These are phyloP conservation scores for Drosophila mayaguana DNA, from an alignment of 2,888 invertebrate genomes.

Conservation along the genomic window DNA sequence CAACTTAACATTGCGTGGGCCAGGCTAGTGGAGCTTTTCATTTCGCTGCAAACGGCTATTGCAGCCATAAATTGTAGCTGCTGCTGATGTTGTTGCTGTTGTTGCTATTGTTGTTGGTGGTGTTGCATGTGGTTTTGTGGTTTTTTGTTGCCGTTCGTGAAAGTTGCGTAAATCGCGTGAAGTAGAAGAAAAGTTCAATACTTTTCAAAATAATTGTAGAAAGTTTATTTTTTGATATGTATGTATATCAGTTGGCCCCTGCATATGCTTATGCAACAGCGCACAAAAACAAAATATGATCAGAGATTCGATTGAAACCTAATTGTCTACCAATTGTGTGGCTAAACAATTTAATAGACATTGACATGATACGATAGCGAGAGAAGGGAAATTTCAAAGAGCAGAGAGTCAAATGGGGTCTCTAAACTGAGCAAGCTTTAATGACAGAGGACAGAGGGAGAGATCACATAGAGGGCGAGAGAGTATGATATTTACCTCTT, in stretches of 20 bases:
- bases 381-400: conserved; percentile 10
- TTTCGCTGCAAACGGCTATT: conserved; percentile 60
- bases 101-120: conserved; percentile 18
- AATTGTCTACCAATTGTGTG: conserved; percentile 67
- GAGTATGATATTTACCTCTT: too few species aligned
- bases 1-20: conserved; percentile 67
- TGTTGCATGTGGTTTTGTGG: conserved; percentile 47
- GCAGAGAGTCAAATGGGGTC: neutral
- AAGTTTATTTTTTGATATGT: conserved; percentile 56
- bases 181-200: conserved; percentile 79
- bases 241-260: conserved; percentile 24
- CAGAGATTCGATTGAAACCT: conserved; percentile 58
- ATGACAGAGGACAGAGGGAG: neutral
- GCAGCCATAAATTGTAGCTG: conserved; percentile 67
- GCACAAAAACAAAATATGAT: conserved; percentile 14
- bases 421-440: neutral
- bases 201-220: conserved; percentile 78
- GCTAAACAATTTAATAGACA: conserved; percentile 43
- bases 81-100: conserved; percentile 43
- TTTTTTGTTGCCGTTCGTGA: conserved; percentile 65
- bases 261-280: conserved; percentile 52
- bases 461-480: too few species aligned
- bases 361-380: conserved; percentile 33
- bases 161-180: conserved; percentile 82
- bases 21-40: conserved; percentile 59